Base-by-base conservation (phyloP, 2,888 invertebrate species). In the Lamellibrachia columna region DNA sequence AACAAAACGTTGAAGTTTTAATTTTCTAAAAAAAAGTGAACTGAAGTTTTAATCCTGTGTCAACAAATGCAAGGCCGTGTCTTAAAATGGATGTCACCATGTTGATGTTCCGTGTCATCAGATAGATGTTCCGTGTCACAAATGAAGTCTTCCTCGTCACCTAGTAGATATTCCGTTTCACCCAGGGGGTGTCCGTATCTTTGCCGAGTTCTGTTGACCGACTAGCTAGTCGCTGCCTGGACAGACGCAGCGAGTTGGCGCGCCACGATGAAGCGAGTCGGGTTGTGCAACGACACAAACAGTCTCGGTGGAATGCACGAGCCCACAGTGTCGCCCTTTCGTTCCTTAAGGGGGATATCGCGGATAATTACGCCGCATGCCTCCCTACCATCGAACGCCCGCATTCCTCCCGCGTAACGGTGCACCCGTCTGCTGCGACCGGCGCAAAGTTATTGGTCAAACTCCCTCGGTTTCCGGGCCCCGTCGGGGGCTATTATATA, bases 381-480 rank as follows among this genome's bases (percentile, higher is more conserved):
- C n/a, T 75, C 75, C 75, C 75, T 75, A 22, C 75, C 75, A 2
- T 15, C 75, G 22, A 75, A 75, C 22, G 22, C 75, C 75, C 22
- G 22, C 75, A 75, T 75, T 75, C 75, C 75, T 75, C 75, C 75
- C 75, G n/a, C 22, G 75, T 75, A 75, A 75, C n/a, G 75, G 75
- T 75, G 75, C 75, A 75, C 75, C 75, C 40, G 40, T 40, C 40
- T 40, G 40, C 40, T 40, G 75, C 75, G 75, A 22, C 75, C 75
- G 22, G 75, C 75, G 75, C 75, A 75, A 75, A 75, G 75, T 75
- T 75, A 75, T 75, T 75, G 75, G 75, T 75, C 22, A 75, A 75
- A 11, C n/a, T 15, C 75, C 75, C 75, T n/a, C 75, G 22, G 75
- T 75, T 75, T 75, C 22, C 75, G 75, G 75, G 75, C 75, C 75